Conservation (phyloP, 2,888 invertebrate genomes). For the Drosophila histrio region DNA sequence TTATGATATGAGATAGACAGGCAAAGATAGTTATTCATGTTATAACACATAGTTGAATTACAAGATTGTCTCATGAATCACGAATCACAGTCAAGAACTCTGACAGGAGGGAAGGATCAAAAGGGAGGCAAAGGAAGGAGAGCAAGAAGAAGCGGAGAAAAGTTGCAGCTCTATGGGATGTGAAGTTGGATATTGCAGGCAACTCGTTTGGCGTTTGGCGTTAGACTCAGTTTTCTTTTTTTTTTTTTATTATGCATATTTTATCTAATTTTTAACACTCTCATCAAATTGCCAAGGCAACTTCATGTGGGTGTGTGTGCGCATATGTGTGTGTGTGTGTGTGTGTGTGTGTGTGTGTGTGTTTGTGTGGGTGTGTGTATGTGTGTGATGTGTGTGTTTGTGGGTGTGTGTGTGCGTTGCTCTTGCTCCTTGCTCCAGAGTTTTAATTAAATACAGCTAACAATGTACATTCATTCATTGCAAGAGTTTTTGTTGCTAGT, state of each 20-base stretch:
- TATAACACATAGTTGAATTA: background rate
- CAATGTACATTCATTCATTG: slow-evolving; percentile 70
- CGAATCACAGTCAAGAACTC: background rate
- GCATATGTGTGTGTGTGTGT: background rate
- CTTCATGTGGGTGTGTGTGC: background rate
- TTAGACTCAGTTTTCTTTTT: slow-evolving; percentile 17
- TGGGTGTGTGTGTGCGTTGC: slow-evolving; percentile 1
- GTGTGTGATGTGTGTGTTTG: background rate
- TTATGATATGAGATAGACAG: no score
- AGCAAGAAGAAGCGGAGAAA: background rate
- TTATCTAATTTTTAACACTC: slow-evolving; percentile 55
- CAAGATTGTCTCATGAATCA: background rate
- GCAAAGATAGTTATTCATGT: no score
- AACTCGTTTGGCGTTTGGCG: slow-evolving; percentile 21
- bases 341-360: background rate
- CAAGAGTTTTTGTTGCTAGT: slow-evolving; percentile 58
- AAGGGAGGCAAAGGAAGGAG: background rate
- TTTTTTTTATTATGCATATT: slow-evolving; percentile 45
- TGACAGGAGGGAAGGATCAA: background rate
- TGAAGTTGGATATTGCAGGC: background rate
- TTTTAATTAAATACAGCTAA: slow-evolving; percentile 70
- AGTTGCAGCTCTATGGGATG: background rate
- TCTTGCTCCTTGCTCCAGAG: slow-evolving; percentile 30
- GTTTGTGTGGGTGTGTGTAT: no score
- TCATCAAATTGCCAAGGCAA: slow-evolving; percentile 48